These are phyloP conservation scores for Cataglyphis livida DNA, from an alignment of 2,888 invertebrate genomes.

Conservation along the genomic window DNA sequence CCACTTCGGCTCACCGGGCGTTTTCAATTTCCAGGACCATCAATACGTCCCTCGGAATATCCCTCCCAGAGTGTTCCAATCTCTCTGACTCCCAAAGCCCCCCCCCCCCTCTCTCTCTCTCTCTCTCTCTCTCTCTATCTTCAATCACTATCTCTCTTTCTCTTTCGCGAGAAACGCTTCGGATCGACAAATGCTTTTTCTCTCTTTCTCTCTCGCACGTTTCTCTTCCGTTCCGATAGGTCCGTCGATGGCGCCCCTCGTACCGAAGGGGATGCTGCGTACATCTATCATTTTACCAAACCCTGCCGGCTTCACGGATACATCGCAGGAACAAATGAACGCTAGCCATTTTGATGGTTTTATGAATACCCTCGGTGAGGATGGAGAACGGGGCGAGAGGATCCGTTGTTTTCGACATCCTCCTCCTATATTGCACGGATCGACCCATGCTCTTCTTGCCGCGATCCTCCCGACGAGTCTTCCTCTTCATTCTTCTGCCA, in stretches of 20 bases:
- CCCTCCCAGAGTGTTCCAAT: slow-evolving; percentile 75
- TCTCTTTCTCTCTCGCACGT: slow-evolving; percentile 57
- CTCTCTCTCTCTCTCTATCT: slow-evolving; percentile 48
- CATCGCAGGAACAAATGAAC: slow-evolving; percentile 72
- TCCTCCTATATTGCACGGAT: slow-evolving; percentile 23
- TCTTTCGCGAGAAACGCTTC: slow-evolving; percentile 47
- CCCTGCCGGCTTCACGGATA: slow-evolving; percentile 65
- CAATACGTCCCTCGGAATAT: slow-evolving; percentile 79
- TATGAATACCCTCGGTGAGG: slow-evolving; percentile 65
- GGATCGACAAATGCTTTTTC: slow-evolving; percentile 60
- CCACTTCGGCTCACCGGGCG: slow-evolving; percentile 78
- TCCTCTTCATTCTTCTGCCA: slow-evolving; percentile 39
- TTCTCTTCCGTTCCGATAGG: slow-evolving; percentile 62
- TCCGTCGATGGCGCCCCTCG: slow-evolving; percentile 72
- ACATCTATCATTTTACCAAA: slow-evolving; percentile 77
- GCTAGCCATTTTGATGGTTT: slow-evolving; percentile 66
- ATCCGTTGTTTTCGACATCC: slow-evolving; percentile 60
- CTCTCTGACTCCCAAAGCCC: slow-evolving; percentile 66
- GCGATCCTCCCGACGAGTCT: slow-evolving; percentile 24
- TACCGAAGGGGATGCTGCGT: slow-evolving; percentile 66
- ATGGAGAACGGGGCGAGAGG: slow-evolving; percentile 39
- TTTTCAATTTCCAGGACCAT: slow-evolving; percentile 85
- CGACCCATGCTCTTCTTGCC: slow-evolving; percentile 40
- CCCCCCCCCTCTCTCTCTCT: slow-evolving; percentile 37
- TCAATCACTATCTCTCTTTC: slow-evolving; percentile 48